A percentile compares a stretch with the other conserved stretches of the same genome.
Conservation (phyloP, 2,113 vertebrate genomes). For the Canis aureus region DNA sequence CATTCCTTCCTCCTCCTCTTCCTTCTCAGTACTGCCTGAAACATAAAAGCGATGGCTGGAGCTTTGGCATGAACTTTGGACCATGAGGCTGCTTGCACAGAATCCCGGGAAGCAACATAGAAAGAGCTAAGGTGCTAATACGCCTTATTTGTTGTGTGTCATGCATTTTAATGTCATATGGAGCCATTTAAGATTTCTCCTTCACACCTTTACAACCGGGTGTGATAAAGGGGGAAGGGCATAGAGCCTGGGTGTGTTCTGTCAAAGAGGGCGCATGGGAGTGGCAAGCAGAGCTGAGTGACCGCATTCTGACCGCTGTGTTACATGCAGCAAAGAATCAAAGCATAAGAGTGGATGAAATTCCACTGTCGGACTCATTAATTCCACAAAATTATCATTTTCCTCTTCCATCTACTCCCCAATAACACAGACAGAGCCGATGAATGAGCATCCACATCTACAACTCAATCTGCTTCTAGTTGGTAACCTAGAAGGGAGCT, state of each 20-base stretch:
- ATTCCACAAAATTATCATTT: fast-evolving
- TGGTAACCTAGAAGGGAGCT: neutral
- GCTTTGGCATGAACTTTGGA: neutral
- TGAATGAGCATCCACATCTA: neutral
- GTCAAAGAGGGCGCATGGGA: neutral
- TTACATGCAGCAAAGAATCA: neutral
- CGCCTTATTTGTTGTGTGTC: neutral
- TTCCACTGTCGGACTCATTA: fast-evolving
- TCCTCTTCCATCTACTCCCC: too few relatives aligned
- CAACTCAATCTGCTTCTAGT: neutral
- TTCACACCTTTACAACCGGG: neutral
- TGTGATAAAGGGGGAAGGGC: neutral
- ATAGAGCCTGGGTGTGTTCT: fast-evolving
- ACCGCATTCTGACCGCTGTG: fast-evolving
- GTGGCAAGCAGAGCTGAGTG: neutral
- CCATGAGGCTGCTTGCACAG: neutral
- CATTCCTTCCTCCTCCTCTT: neutral
- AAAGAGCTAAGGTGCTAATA: neutral
- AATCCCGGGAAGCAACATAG: neutral
- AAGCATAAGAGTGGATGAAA: neutral
- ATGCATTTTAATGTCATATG: neutral
- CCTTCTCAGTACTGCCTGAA: neutral
- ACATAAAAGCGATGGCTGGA: neutral
- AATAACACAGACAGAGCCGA: fast-evolving
- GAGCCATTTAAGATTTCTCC: neutral